Base-by-base conservation (phyloP, 64 coral and sea anemone genomes). In the Montipora capricornis region DNA sequence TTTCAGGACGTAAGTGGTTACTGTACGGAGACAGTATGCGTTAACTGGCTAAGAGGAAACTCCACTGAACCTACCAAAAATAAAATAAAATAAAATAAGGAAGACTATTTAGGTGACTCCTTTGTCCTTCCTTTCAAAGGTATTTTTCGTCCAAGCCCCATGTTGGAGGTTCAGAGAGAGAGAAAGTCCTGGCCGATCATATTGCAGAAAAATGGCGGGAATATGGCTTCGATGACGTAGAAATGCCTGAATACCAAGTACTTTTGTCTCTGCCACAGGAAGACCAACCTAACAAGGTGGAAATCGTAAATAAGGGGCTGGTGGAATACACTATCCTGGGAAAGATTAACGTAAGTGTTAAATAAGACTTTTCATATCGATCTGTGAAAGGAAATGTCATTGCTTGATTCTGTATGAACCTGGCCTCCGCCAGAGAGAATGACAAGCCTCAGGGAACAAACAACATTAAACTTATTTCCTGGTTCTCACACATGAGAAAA, bases 171-270 rank as follows among this genome's bases (percentile, higher is more conserved):
- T 91, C 92, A 47, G 29, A 37, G 16, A 91, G 82, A 58, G 88
- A 97, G 48, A 44, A 87, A 17, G 74, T 53, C 0, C 77, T 97
- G 11, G 82, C 88, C 8, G 19, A 97, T 4, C 49, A 81, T 17
- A 80, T 97, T 14, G 45, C 84, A 45, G 61, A 52, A 44, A 89
- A 47, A 73, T 97, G 95, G 95, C 26, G 74, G 44, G 81, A 45
- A 29, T 94, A 92, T 62, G 82, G 82, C 5, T 97, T 97, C 57
- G 77, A 96, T 88, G 29, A 44, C 15, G 95, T 97, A 20, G 95
- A 97, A 79, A 94, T 78, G 47, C 78, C 89, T 13, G 90, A 89
- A 26, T 97, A 97, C 75, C 87, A 82, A 53, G 89, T 97, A 55
- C 83, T 92, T 9, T 8, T 97, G 0, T 92, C 95, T 15, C 53